phyloP scores from a whole-genome alignment of 2,888 invertebrate species.

The Sepiola atlantica region DNA sequence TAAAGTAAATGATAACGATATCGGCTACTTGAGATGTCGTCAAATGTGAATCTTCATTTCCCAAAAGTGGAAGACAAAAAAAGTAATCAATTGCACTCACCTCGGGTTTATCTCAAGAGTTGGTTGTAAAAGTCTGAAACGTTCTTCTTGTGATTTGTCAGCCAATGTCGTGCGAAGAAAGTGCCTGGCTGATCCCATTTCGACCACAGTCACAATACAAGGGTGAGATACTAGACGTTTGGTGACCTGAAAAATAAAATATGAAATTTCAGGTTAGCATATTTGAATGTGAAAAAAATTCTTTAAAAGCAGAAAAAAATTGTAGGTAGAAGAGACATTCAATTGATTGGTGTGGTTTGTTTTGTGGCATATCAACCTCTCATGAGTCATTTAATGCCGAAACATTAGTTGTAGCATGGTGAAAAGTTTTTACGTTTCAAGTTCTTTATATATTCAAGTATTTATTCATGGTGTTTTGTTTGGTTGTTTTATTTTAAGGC shows the following conservation, averaged over 20 bases:
- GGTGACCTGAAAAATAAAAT: constrained; percentile 79
- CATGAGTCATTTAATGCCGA: no score
- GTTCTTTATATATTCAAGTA: no score
- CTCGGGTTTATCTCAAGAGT: constrained; percentile 95
- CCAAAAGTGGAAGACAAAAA: background rate
- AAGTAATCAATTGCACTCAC: constrained; percentile 77
- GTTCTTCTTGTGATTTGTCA: constrained; percentile 81
- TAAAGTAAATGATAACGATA: no score
- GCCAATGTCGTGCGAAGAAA: constrained; percentile 90
- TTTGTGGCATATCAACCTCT: no score
- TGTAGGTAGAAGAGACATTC: no score
- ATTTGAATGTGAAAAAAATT: background rate
- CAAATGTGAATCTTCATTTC: background rate
- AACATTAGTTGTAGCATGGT: no score
- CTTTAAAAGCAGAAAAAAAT: no score
- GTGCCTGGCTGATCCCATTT: constrained; percentile 97
- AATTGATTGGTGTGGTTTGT: no score
- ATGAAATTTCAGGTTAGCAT: background rate
- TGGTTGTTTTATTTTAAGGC: no score
- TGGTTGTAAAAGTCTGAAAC: constrained; percentile 90
- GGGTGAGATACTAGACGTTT: constrained; percentile 89
- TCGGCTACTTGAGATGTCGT: no score
- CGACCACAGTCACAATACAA: constrained; percentile 94
- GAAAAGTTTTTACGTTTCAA: no score
- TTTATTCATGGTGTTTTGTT: no score